These are phyloP conservation scores for Macquaria australasica DNA, from an alignment of 2,113 vertebrate genomes.

Conservation along the genomic window DNA sequence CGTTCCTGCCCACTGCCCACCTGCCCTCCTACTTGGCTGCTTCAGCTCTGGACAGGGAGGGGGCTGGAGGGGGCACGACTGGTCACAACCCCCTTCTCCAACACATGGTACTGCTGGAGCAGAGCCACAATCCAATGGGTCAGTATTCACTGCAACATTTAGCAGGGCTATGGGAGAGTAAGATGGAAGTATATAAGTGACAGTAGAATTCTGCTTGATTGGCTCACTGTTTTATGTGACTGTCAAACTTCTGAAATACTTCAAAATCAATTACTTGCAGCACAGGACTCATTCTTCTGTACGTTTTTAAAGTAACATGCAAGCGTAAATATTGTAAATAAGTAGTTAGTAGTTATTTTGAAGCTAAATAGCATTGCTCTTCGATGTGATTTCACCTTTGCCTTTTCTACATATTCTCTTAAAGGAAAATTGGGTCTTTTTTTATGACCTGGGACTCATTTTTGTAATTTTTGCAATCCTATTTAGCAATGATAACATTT, in stretches of 20 bases:
- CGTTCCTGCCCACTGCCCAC: slow-evolving; percentile 91
- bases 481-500: background rate
- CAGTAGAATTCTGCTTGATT: background rate
- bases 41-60: slow-evolving; percentile 89
- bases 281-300: background rate
- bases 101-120: slow-evolving; percentile 96
- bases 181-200: background rate
- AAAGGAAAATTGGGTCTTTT: background rate
- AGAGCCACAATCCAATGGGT: slow-evolving; percentile 90
- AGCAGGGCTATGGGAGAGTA: background rate
- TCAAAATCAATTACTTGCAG: too few species aligned
- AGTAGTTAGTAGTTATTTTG: background rate
- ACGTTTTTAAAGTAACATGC: background rate
- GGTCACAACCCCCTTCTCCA: slow-evolving; percentile 92
- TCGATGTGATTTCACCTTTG: background rate
- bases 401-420: background rate
- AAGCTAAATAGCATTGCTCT: background rate
- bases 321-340: background rate
- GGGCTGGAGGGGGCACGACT: slow-evolving; percentile 71
- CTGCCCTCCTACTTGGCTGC: slow-evolving; percentile 93
- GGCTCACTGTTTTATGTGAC: too few species aligned
- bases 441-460: background rate
- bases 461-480: background rate
- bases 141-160: slow-evolving; percentile 44
- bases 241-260: too few species aligned